Evolutionary conservation across 2,113 vertebrate genomes (phyloP), one percentile per base, ranked within the genome.

Genomic region (Miniopterus natalensis): DNA sequence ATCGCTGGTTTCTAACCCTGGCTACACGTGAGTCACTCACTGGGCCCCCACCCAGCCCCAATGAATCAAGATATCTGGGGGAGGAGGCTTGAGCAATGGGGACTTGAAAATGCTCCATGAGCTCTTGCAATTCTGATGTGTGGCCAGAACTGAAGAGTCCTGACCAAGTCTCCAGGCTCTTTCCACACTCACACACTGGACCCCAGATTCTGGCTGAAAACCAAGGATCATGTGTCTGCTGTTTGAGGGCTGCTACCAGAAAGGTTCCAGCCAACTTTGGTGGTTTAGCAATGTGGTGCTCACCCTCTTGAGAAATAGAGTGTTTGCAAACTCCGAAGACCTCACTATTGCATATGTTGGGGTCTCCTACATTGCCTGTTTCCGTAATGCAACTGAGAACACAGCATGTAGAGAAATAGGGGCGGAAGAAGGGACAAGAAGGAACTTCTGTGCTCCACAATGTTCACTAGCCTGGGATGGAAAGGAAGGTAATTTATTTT

Each of bases 221-320:
- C 7, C 18, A 4, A 55, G 36, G 25, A 1, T 7, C 1, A 0
- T 2, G 29, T 3, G 20, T 75, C 88, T 29, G 20, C 36, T 5
- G 11, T 51, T 70, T 11, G 36, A 47, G 3, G 20, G n/a, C 49
- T 11, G 75, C 88, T 73, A 42, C 94, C 66, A 0, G 66, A 8
- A 23, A 47, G 88, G 14, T 31, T 66, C 23, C 45, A 9, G 53
- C 81, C 84, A 31, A 0, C 40, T 51, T 10, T 8, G 5, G 8
- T 36, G 20, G 40, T 59, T 94, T 71, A 36, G 81, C 65, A 71
- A n/a, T 3, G 0, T 51, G 29, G 51, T 36, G 59, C 71, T 42
- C 49, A 42, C n/a, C 27, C 29, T 68, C 71, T 42, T 40, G 40
- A 84, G 57, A 88, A 84, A 95, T 0, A 53, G 40, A 70, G 25